These are phyloP conservation scores for Drosophila nigritarsus DNA, from an alignment of 2,888 invertebrate species.

Conservation along the genomic window DNA sequence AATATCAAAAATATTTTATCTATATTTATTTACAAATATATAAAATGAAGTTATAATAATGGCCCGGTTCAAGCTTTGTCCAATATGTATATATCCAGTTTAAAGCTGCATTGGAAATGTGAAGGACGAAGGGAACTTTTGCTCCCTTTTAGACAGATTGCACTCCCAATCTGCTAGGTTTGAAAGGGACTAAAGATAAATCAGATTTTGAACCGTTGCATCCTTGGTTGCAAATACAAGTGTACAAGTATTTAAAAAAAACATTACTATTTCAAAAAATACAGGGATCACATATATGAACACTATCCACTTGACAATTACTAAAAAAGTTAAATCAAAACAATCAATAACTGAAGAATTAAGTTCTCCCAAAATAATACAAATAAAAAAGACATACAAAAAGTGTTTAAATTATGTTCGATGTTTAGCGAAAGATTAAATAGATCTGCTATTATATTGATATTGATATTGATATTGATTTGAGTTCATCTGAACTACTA, in stretches of 20 bases:
- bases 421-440: not conserved
- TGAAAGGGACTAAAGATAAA: not conserved
- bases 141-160: not conserved
- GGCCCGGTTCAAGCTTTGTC: not conserved
- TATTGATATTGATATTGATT: not conserved
- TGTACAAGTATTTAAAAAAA: not conserved
- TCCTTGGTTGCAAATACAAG: not conserved
- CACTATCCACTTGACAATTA: not conserved
- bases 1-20: not conserved
- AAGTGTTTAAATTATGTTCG: not conserved
- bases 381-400: not conserved
- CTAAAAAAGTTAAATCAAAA: not conserved
- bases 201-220: not conserved
- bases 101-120: not conserved
- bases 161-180: not conserved
- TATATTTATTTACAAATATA: not conserved
- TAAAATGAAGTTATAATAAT: not conserved
- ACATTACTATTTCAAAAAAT: not conserved
- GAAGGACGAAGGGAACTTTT: not conserved
- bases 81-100: not conserved
- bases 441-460: not conserved
- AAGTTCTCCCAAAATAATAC: not conserved
- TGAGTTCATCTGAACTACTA: not conserved
- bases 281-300: not conserved
- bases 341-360: not conserved